phyloP scores from a whole-genome alignment of 2,888 invertebrate genomes.

The Drosophila acutilabella region DNA sequence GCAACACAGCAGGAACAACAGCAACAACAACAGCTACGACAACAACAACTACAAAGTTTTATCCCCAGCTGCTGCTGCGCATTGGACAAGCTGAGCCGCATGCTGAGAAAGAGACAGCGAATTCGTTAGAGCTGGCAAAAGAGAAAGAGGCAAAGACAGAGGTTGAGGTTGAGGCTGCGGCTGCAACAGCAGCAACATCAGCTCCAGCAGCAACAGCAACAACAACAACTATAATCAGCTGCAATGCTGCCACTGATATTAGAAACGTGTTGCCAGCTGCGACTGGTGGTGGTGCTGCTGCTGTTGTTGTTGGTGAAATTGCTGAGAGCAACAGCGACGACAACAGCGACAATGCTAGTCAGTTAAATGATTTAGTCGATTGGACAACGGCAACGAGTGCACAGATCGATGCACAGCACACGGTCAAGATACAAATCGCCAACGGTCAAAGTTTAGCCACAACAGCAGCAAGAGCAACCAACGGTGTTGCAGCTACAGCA shows the following conservation, averaged over 20 bases:
- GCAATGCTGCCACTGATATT: slow-evolving; percentile 60
- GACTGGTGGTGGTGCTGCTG: slow-evolving; percentile 5
- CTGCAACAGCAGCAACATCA: slow-evolving; percentile 37
- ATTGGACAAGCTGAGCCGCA: slow-evolving; percentile 66
- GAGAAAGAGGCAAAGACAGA: slow-evolving; percentile 12
- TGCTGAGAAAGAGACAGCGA: slow-evolving; percentile 11
- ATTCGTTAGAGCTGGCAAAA: too few species aligned
- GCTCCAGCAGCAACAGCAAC: slow-evolving; percentile 36
- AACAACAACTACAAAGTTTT: slow-evolving; percentile 50
- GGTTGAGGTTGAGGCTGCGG: slow-evolving; percentile 52
- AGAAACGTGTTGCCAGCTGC: slow-evolving; percentile 54
- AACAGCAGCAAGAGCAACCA: slow-evolving; percentile 1
- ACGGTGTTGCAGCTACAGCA: slow-evolving; percentile 23
- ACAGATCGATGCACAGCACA: slow-evolving; percentile 76
- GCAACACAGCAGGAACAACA: slow-evolving; percentile 41
- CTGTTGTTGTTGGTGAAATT: slow-evolving; percentile 47
- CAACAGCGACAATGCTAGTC: slow-evolving; percentile 53
- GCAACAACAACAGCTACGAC: slow-evolving; percentile 22
- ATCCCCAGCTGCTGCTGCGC: slow-evolving; percentile 69
- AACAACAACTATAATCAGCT: slow-evolving; percentile 67
- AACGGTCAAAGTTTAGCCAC: slow-evolving; percentile 50
- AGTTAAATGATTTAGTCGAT: slow-evolving; percentile 70
- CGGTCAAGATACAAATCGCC: slow-evolving; percentile 84
- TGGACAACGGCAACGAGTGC: slow-evolving; percentile 74
- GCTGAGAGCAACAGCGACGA: slow-evolving; percentile 43